These are phyloP conservation scores for Omphaloscelis lunosa DNA, from an alignment of 2,888 invertebrate genomes.

Conservation along the genomic window DNA sequence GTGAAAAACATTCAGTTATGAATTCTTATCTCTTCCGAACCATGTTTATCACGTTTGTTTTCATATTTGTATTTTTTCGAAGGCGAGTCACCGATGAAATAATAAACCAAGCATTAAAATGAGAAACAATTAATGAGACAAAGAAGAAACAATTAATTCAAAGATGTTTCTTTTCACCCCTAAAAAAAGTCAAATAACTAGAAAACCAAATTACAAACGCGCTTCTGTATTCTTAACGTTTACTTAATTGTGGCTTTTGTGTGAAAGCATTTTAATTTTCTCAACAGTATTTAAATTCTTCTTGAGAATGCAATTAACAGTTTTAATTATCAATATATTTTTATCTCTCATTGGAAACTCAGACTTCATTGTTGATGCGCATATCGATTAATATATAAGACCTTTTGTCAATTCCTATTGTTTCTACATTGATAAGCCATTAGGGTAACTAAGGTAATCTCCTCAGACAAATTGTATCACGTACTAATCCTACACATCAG, in stretches of 20 bases:
- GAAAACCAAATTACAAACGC: constrained; percentile 26
- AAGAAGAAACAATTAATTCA: background rate
- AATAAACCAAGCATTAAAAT: background rate
- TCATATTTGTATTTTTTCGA: constrained; percentile 14
- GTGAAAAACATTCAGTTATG: constrained; percentile 54
- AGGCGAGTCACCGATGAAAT: background rate
- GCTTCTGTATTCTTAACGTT: background rate
- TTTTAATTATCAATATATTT: constrained; percentile 41
- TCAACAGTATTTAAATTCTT: constrained; percentile 28
- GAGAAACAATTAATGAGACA: background rate
- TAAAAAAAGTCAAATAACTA: constrained; percentile 22
- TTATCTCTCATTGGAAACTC: constrained; percentile 11
- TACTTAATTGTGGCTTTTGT: constrained; percentile 23
- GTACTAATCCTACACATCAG: background rate
- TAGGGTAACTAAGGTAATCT: background rate
- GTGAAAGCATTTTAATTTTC: constrained; percentile 33
- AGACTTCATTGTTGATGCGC: constrained; percentile 8
- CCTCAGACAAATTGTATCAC: background rate
- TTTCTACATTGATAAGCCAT: constrained; percentile 1
- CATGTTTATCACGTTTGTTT: constrained; percentile 55
- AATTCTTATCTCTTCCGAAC: constrained; percentile 40
- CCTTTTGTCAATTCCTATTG: constrained; percentile 1
- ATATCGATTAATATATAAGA: constrained; percentile 1
- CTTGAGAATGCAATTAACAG: constrained; percentile 29
- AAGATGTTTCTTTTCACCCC: background rate